Evolutionary conservation across 2,888 invertebrate species (phyloP), one percentile per base, ranked within the genome.

Genomic region (Emmelina monodactyla): DNA sequence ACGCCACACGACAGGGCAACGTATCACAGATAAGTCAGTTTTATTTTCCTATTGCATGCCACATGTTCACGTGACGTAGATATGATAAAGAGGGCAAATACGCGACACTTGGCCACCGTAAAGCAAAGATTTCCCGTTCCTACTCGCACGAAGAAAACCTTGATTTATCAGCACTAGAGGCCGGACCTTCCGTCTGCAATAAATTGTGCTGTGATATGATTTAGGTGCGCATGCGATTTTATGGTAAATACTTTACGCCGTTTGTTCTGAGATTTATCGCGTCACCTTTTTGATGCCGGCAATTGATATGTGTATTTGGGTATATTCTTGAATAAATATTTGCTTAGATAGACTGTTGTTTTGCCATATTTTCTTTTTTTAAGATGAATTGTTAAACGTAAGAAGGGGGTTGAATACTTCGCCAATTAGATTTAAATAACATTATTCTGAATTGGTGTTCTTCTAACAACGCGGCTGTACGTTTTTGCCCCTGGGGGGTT

Each of bases 201-300:
- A 78, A 75, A 78, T 78, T 76, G 70, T 75, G 76, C 75, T 78
- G 73, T 70, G 71, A 68, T 76, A 75, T 76, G 76, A 76, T 76
- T 76, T 78, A 76, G 69, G 70, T 58, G 58, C 65, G 62, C 62
- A 66, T 68, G 66, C 69, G 67, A 72, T 75, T 73, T 76, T 72
- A 75, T 75, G 76, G 75, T 73, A 75, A 78, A 75, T 71, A 75
- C 70, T 73, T 70, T 62, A 68, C 62, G 68, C 69, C 71, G 72
- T 72, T 73, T 62, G 57, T 52, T 55, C 44, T 43, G 51, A 68
- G 70, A 76, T 75, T 73, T 76, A 76, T 70, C 3, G n/a, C n/a
- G n/a, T n/a, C n/a, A n/a, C n/a, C n/a, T n/a, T n/a, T n/a, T n/a
- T n/a, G n/a, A n/a, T n/a, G n/a, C n/a, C n/a, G n/a, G n/a, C n/a